Evolutionary conservation across 2,888 invertebrate species (phyloP), one percentile per base, ranked within the genome.

Genomic region (Drosophila greeni): DNA sequence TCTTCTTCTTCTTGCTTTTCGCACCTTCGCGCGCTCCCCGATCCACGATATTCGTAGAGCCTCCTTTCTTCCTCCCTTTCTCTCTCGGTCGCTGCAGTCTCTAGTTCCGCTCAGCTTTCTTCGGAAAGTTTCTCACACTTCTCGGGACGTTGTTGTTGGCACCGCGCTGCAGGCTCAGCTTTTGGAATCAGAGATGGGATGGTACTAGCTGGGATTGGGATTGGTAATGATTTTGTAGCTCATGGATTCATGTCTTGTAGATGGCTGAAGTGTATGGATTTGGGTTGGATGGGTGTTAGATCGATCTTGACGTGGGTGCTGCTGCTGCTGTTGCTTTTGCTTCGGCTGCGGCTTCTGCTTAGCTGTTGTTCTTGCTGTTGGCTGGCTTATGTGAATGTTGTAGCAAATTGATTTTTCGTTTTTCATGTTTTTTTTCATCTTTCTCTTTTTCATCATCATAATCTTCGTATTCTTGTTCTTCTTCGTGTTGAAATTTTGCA

Each of bases 161-260:
- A 74, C 71, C 71, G 71, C 74, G 71, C 81, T 74, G 83, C 73
- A 82, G 74, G 78, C 83, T 83, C 75, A 76, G 83, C 80, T 83
- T 68, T 76, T 79, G 85, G 85, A 83, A 85, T 85, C 83, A 79
- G 81, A 82, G 81, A 84, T 83, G 71, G 73, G 53, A 71, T 62
- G 62, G 57, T 73, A 64, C 47, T 72, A 53, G 56, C 42, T 64
- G 58, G 57, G 61, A 43, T 51, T 60, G 59, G 59, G 54, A 36
- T 54, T 55, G 52, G 45, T 64, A 36, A 59, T 48, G 62, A 43
- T 61, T 43, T 60, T 45, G 45, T 36, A 54, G 37, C 51, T 53
- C 69, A 51, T 39, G 51, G 33, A 18, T 55, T 54, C 47, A 34
- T 54, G 45, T 23, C 33, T 33, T 29, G 37, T 20, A 64, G 18